A percentile compares a stretch with the other conserved stretches of the same genome.
Conservation (phyloP, 2,113 vertebrate genomes). For the Xiphorhynchus elegans region DNA sequence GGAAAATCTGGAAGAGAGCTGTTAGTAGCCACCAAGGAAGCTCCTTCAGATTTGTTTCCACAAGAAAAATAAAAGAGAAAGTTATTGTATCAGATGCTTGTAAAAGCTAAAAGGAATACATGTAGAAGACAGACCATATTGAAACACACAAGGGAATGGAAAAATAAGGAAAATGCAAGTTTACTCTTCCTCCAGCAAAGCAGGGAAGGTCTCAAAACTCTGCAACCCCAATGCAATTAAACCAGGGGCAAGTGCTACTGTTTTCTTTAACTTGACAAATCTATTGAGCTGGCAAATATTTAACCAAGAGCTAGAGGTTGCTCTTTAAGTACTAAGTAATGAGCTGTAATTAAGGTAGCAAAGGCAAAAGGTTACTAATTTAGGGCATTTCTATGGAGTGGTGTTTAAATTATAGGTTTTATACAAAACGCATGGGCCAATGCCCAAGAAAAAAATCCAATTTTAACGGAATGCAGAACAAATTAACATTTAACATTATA, state of each 20-base stretch:
- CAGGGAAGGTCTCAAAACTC: background rate
- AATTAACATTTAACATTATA: slow-evolving; percentile 77
- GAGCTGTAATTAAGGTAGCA: slow-evolving; percentile 66
- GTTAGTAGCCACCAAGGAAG: background rate
- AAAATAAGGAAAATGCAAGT: background rate
- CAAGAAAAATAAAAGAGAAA: background rate
- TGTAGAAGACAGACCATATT: background rate
- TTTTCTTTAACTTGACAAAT: slow-evolving; percentile 55
- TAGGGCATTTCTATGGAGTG: slow-evolving; percentile 43
- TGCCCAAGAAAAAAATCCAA: slow-evolving; percentile 63
- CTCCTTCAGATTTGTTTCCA: background rate
- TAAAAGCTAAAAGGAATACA: background rate
- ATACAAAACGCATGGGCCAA: slow-evolving; percentile 62
- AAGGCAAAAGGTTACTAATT: slow-evolving; percentile 73
- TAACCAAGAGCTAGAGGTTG: slow-evolving; percentile 57
- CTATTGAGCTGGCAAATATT: slow-evolving; percentile 70
- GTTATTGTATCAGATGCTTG: background rate
- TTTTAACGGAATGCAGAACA: slow-evolving; percentile 80
- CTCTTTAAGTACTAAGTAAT: slow-evolving; percentile 58
- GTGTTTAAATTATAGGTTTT: slow-evolving; percentile 78
- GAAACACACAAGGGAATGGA: background rate
- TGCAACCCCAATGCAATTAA: slow-evolving; percentile 23
- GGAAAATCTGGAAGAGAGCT: background rate
- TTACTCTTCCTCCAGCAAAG: slow-evolving; percentile 17
- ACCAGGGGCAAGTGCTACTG: slow-evolving; percentile 24